Evolutionary conservation across 2,113 vertebrate genomes (phyloP), one percentile per base, ranked within the genome.

Genomic region (Crotophaga sulcirostris): DNA sequence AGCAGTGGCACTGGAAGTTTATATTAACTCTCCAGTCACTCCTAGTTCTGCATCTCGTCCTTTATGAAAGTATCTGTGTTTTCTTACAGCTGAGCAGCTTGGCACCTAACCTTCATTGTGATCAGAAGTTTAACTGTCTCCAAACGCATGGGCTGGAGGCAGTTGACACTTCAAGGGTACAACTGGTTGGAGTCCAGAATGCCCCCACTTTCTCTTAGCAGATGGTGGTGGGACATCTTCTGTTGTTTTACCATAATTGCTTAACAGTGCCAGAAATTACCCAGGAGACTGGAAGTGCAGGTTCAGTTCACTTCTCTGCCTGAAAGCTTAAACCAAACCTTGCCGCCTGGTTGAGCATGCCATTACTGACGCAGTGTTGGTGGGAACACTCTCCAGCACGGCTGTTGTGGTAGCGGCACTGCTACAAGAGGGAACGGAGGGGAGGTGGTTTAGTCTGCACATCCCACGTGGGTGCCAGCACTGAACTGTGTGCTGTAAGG

Each of bases 281-380:
- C 18, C 60, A n/a, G 60, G 49, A 82, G 69, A 24, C n/a, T 52
- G 45, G 31, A 33, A 59, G 19, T 2, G 1, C 29, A 44, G 33
- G 29, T 73, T 75, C 17, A 23, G 54, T 19, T 89, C 44, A 12
- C 24, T 76, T 55, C 19, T 59, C 36, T 67, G 21, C 31, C 34
- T 68, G 70, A 38, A 64, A 34, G 17, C 51, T 86, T 54, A 40
- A 75, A 28, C 9, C 33, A 13, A 18, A 34, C 31, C 10, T 12
- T 63, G 51, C 33, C 34, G 51, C 16, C 19, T 36, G 38, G 20
- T 58, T 67, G 47, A 31, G 38, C 0, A 2, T 29, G 47, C 47
- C 0, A 0, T 9, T 54, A 20, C 58, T 23, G 73, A 24, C 2
- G 29, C 17, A 1, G 25, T 3, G 21, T 19, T 13, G 45, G 45